A percentile compares a stretch with the other conserved stretches of the same genome.
phyloP scores from a whole-genome alignment of 2,113 vertebrate genomes.

The Toxotes chatareus region DNA sequence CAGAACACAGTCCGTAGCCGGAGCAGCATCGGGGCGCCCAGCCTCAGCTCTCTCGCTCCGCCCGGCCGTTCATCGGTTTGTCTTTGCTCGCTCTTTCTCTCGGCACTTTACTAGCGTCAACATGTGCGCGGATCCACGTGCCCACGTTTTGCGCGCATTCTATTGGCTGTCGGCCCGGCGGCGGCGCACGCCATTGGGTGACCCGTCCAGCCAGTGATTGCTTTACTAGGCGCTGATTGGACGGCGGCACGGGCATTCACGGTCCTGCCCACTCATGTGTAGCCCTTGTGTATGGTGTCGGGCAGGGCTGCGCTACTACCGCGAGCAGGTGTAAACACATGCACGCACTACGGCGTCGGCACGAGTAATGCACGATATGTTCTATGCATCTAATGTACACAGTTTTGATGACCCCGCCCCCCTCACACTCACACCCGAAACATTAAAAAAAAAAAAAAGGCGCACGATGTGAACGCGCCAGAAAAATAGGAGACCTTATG shows the following conservation, averaged over 20 bases:
- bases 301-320: constrained; percentile 66
- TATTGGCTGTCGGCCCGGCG: constrained; percentile 64
- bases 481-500: constrained; percentile 18
- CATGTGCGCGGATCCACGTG: constrained; percentile 86
- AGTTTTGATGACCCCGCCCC: constrained; percentile 8
- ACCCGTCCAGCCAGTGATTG: constrained; percentile 70
- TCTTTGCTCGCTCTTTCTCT: constrained; percentile 66
- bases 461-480: not conserved
- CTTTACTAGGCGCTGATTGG: constrained; percentile 69
- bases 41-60: constrained; percentile 43
- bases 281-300: constrained; percentile 69
- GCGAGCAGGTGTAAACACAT: constrained; percentile 69
- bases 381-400: constrained; percentile 14
- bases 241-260: constrained; percentile 30
- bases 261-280: constrained; percentile 80
- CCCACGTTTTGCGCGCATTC: constrained; percentile 69
- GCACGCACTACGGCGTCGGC: constrained; percentile 9
- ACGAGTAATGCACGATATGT: constrained; percentile 13
- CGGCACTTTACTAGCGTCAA: constrained; percentile 81
- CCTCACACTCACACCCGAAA: constrained; percentile 1
- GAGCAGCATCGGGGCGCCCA: constrained; percentile 57
- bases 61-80: constrained; percentile 59
- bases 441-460: not conserved
- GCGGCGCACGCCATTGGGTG: constrained; percentile 65
- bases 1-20: constrained; percentile 35